Base-by-base conservation (phyloP, 2,888 invertebrate genomes). In the Nomada flava region DNA sequence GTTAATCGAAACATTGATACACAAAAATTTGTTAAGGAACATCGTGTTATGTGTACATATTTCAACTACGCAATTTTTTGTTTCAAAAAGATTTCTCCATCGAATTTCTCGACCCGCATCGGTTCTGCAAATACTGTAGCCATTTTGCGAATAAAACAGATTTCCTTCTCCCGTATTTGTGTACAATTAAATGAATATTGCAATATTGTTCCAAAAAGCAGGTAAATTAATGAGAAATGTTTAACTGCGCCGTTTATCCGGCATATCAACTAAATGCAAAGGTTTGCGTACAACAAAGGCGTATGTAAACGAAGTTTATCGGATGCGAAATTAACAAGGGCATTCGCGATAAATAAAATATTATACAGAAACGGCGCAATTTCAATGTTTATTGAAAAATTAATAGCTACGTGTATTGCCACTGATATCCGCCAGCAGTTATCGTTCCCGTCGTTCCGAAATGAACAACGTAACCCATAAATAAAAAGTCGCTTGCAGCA, bases 271-370 rank as follows among this genome's bases (percentile, higher is more conserved):
- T 44, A n/a, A 29, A 42, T 13, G 70, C 36, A n/a, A 47, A 36
- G 42, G n/a, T 18, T 71, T 60, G 23, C n/a, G 18, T 60, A 50
- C 29, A n/a, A 65, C 11, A 11, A 59, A 26, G n/a, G 36, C 18
- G 26, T 15, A 7, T 20, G 15, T 9, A n/a, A 2, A 2, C 18
- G 44, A 42, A 29, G 11, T 26, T 29, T 71, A 10, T 1, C 7
- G 47, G 18, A 59, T n/a, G 13, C 10, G 18, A 55, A 59, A 47
- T 71, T 63, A 36, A 57, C 72, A 5, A 47, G 52, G 52, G 52
- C 36, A n/a, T 68, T 52, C 3, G 2, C 2, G 13, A 42, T 72
- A 72, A 76, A 72, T 72, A 62, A 57, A 76, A 47, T 57, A 13
- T 11, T 57, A 13, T 11, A 50, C 1, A 11, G 9, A 36, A 60